Base-by-base conservation (phyloP, 1,140 invertebrate species). In the Drosophila jambulina region DNA sequence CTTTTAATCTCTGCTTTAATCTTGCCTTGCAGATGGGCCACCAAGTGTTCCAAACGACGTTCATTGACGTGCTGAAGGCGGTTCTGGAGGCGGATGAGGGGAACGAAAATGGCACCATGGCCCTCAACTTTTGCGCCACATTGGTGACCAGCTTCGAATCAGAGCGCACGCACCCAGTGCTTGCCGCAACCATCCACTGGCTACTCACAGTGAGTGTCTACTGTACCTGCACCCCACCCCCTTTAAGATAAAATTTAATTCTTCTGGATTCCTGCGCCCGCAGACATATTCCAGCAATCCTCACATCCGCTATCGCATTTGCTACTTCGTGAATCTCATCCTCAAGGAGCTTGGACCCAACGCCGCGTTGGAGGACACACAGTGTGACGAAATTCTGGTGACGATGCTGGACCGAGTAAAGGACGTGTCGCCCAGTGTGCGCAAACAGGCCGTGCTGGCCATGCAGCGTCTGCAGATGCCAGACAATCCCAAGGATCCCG, bases 391-490 rank as follows among this genome's bases (percentile, higher is more conserved):
- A 67, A 95, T 97, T 36, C 94, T 95, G 46, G 92, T 93, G 17
- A 95, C 94, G 40, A 97, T 97, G 96, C 93, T 96, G 10, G 94
- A 95, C 29, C 90, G 96, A 38, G 93, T 96, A 6, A 93, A 94
- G 77, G 94, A 94, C 51, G 56, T 86, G 10, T 59, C 85, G 43
- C 94, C 96, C 6, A 94, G 95, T 69, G 96, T 98, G 1, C 93
- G 97, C 43, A 95, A 95, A 40, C 95, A 97, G 85, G 97, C 97
- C 17, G 95, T 97, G 1, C 86, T 95, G 32, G 97, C 97, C n/a
- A 93, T 98, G 19, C 94, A 96, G 23, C 94, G 97, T 42, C 93
- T 98, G 5, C 97, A 98, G 93, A 96, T 97, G 79, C 97, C 97
- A 0, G 93, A 94, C 27, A 95, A 97, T 82, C 94, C 95, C 17